Conservation (phyloP, 2,797 vertebrate genomes). For the Enteromius fasciolatus region DNA sequence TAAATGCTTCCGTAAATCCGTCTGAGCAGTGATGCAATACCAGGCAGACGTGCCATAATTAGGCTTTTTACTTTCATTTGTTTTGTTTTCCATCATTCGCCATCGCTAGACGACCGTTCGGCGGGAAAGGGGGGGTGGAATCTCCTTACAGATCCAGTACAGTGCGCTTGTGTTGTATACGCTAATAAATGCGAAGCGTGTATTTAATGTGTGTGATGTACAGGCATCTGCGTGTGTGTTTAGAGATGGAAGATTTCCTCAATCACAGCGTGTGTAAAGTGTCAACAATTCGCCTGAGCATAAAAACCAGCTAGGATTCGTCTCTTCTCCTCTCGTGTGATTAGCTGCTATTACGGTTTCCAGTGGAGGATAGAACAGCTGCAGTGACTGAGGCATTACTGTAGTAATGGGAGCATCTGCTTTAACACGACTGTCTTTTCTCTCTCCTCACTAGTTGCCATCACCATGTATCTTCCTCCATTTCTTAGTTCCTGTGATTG, state of each 20-base stretch:
- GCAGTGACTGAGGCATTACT: constrained; percentile 25
- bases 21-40: constrained; percentile 62
- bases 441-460: not conserved
- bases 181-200: constrained; percentile 4
- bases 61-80: constrained; percentile 67
- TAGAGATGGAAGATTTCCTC: constrained; percentile 45
- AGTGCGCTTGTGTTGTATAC: constrained; percentile 4
- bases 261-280: constrained; percentile 17
- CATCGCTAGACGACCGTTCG: constrained; percentile 36
- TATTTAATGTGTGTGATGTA: constrained; percentile 42
- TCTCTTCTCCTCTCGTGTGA: constrained; percentile 39
- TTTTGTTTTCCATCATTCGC: constrained; percentile 64
- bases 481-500: constrained; percentile 13
- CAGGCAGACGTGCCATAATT: constrained; percentile 60
- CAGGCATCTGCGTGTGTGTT: constrained; percentile 21
- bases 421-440: constrained; percentile 18
- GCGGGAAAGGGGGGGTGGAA: constrained; percentile 32
- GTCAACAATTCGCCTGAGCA: constrained; percentile 22
- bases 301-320: constrained; percentile 7
- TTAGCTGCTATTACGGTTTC: constrained; percentile 25
- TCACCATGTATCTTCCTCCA: constrained; percentile 10
- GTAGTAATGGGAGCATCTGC: constrained; percentile 29
- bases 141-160: constrained; percentile 43
- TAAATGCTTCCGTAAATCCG: constrained; percentile 63
- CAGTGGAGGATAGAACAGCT: constrained; percentile 36